phyloP scores from a whole-genome alignment of 2,797 vertebrate species.

The Rhinatrema bivittatum region DNA sequence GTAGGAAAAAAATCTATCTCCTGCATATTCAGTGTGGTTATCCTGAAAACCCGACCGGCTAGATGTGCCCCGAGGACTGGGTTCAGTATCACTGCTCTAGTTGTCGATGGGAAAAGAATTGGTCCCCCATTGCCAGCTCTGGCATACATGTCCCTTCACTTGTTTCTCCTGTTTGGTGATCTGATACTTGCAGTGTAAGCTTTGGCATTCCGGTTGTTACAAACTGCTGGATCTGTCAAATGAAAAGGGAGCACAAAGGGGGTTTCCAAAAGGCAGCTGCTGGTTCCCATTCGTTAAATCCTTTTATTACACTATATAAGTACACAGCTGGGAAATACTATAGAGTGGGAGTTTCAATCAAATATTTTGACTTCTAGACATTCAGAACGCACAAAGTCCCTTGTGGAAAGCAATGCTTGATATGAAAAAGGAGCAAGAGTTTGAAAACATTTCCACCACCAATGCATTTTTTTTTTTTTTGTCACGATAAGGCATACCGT shows the following conservation, averaged over 20 bases:
- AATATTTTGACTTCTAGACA: conserved; percentile 66
- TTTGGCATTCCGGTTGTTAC: conserved; percentile 52
- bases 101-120: too few species aligned
- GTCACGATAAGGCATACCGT: conserved; percentile 29
- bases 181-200: conserved; percentile 35
- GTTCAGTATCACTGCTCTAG: too few species aligned
- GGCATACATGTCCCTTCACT: too few species aligned
- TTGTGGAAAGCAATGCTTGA: conserved; percentile 51
- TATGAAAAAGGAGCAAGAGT: conserved; percentile 58
- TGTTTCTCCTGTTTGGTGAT: conserved; percentile 15
- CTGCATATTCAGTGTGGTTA: too few species aligned
- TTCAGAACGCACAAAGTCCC: conserved; percentile 56
- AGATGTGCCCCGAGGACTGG: too few species aligned
- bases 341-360: conserved; percentile 62
- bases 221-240: conserved; percentile 57
- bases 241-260: conserved; percentile 53
- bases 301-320: conserved; percentile 62
- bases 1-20: too few species aligned
- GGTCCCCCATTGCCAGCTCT: too few species aligned
- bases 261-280: conserved; percentile 63
- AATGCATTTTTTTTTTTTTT: conserved; percentile 33
- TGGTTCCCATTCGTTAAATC: conserved; percentile 63
- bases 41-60: too few species aligned
- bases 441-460: conserved; percentile 57
- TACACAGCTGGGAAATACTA: conserved; percentile 64